These are phyloP conservation scores for Bradypodion ventrale DNA, from an alignment of 2,797 vertebrate species.

Conservation along the genomic window DNA sequence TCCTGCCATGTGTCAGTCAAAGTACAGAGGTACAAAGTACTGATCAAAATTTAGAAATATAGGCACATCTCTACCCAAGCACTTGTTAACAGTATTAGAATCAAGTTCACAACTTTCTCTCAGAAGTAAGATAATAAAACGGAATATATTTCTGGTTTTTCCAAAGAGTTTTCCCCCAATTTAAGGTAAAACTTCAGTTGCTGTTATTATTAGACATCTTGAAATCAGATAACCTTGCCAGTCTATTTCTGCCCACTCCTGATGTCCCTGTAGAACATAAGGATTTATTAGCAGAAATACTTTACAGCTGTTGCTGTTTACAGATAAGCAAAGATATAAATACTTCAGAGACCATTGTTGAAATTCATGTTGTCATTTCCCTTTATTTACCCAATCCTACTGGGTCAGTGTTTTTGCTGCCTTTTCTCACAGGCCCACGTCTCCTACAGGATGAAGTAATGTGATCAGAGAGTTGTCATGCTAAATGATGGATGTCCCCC, in stretches of 20 bases:
- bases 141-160: neutral
- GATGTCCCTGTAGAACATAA: neutral
- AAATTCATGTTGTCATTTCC: neutral
- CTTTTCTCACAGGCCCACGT: neutral
- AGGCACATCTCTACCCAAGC: neutral
- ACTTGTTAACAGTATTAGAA: neutral
- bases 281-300: neutral
- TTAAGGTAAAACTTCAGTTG: neutral
- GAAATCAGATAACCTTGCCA: neutral
- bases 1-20: neutral
- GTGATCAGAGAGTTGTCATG: neutral
- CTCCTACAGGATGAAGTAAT: constrained; percentile 3
- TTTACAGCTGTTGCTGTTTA: neutral
- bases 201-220: neutral
- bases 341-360: neutral
- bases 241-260: neutral
- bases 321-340: neutral
- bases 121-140: neutral
- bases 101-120: neutral
- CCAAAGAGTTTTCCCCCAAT: neutral
- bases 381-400: neutral
- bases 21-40: neutral
- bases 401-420: neutral
- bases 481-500: neutral
- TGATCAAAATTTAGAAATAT: neutral